Percentiles rank a stretch among this genome's conserved stretches.
These are phyloP conservation scores for Odontophorus gujanensis DNA, from an alignment of 2,113 vertebrate genomes.

Conservation along the genomic window DNA sequence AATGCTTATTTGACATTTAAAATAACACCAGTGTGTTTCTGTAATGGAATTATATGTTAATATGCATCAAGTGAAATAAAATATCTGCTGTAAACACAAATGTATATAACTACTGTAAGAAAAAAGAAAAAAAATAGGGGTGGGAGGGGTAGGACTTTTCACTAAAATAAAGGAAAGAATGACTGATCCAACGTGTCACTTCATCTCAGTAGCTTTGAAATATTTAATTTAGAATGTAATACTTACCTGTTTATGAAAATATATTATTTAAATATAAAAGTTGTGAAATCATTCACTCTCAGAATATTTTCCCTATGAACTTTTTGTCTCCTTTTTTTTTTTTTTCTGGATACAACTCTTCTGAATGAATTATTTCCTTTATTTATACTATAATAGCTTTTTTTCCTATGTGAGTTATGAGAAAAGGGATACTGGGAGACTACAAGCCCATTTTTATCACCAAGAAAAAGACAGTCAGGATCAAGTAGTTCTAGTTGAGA, in stretches of 20 bases:
- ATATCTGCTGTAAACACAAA: background rate
- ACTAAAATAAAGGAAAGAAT: background rate
- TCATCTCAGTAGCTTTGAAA: background rate
- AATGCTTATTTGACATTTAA: background rate
- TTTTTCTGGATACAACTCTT: background rate
- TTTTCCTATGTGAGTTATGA: background rate
- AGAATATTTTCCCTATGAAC: background rate
- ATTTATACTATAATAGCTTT: background rate
- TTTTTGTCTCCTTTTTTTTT: background rate
- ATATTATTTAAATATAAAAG: background rate
- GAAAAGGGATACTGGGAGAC: background rate
- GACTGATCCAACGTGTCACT: background rate
- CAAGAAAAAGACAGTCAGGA: background rate
- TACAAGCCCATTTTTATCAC: background rate
- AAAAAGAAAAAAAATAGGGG: background rate
- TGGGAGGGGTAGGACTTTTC: background rate
- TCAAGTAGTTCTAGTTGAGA: background rate
- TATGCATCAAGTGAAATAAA: background rate
- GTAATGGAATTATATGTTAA: background rate
- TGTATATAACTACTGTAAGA: background rate
- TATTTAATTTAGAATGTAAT: background rate
- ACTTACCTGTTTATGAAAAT: background rate
- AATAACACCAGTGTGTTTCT: background rate
- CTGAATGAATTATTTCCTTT: background rate
- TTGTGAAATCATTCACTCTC: background rate